phyloP scores from a whole-genome alignment of 2,888 invertebrate species.

The Cyrtodaria siliqua region DNA sequence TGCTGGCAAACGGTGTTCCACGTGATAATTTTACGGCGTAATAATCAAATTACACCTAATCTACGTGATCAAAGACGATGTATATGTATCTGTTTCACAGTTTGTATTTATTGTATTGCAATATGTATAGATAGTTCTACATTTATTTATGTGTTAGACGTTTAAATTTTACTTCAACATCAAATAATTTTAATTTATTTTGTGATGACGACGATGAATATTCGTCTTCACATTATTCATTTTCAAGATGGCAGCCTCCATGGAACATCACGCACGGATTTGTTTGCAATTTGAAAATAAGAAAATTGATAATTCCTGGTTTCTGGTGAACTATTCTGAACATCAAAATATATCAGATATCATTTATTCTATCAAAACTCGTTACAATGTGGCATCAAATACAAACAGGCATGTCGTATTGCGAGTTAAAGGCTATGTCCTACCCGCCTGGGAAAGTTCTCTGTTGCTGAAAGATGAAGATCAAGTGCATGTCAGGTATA shows the following conservation, averaged over 20 bases:
- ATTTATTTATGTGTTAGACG: too few relatives aligned
- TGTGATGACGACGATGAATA: too few relatives aligned
- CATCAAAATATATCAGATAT: slow-evolving; percentile 32
- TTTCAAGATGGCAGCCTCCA: slow-evolving; percentile 64
- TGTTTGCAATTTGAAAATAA: slow-evolving; percentile 58
- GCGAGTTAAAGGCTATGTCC: slow-evolving; percentile 42
- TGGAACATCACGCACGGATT: slow-evolving; percentile 59
- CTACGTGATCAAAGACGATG: too few relatives aligned
- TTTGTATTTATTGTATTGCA: too few relatives aligned
- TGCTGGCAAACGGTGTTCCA: too few relatives aligned
- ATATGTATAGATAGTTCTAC: too few relatives aligned
- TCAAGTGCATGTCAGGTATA: slow-evolving; percentile 50
- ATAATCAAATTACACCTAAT: too few relatives aligned
- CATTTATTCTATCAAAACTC: slow-evolving; percentile 28
- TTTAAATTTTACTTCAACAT: too few relatives aligned
- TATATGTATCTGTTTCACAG: too few relatives aligned
- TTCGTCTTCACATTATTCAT: too few relatives aligned
- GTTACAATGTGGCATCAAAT: not conserved
- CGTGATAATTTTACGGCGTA: too few relatives aligned
- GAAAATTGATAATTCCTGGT: slow-evolving; percentile 56
- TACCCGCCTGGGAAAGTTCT: slow-evolving; percentile 61
- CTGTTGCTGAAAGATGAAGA: slow-evolving; percentile 63
- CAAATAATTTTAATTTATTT: too few relatives aligned
- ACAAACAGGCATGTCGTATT: slow-evolving; percentile 24
- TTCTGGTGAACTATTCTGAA: slow-evolving; percentile 55